Percentiles rank a stretch among this genome's conserved stretches.
phyloP scores from a whole-genome alignment of 2,888 invertebrate species.

The Meteorus cinctellus region DNA sequence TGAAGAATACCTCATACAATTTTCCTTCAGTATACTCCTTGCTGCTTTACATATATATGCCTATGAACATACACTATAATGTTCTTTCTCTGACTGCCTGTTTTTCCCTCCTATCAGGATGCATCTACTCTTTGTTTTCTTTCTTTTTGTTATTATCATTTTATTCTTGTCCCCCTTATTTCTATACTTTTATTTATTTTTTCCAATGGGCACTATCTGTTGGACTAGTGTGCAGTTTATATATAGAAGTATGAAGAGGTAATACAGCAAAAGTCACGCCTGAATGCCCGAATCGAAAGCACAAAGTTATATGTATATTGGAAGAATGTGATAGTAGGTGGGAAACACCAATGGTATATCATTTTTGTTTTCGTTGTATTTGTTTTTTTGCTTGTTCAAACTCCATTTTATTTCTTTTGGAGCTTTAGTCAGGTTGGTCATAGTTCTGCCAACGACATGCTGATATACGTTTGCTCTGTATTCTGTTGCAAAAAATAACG shows the following conservation, averaged over 20 bases:
- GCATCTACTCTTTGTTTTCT: background rate
- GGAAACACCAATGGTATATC: constrained; percentile 27
- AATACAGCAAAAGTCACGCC: constrained; percentile 46
- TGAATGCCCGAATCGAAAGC: constrained; percentile 46
- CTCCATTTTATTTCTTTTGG: background rate
- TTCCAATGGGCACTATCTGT: background rate
- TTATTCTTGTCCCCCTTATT: background rate
- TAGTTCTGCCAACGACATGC: constrained; percentile 30
- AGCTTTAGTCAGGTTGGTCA: constrained; percentile 9
- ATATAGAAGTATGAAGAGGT: constrained; percentile 35
- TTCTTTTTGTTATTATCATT: no score
- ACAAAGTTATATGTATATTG: constrained; percentile 34
- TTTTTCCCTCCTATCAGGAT: background rate
- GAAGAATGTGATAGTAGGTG: constrained; percentile 17
- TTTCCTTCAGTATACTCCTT: background rate
- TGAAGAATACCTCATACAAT: constrained; percentile 23
- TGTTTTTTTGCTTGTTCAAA: background rate
- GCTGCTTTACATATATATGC: background rate
- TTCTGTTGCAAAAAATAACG: background rate
- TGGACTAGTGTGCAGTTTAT: background rate
- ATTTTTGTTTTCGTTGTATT: background rate
- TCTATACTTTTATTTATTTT: constrained; percentile 6
- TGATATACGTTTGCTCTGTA: constrained; percentile 12
- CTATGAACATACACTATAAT: background rate
- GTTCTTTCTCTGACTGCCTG: background rate